Percentiles rank a stretch among this genome's conserved stretches.
Evolutionary conservation across 2,113 vertebrate species (phyloP).

Genomic region (Sander lucioperca): DNA sequence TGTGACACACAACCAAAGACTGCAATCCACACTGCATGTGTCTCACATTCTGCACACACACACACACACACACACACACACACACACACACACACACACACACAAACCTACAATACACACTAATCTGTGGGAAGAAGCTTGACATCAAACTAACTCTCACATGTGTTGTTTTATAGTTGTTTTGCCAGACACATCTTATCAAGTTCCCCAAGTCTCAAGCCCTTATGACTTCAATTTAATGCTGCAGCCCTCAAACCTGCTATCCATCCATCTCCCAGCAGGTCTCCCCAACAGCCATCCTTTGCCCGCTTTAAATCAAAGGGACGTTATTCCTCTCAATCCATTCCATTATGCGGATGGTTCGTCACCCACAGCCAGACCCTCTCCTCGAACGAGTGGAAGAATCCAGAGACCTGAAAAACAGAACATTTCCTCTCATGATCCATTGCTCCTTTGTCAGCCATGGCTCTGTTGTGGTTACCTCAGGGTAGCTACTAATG

Average conservation of each 20-base stretch:
- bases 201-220: neutral
- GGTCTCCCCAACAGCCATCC: conserved; percentile 7
- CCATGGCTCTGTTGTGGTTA: conserved; percentile 71
- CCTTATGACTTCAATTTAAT: conserved; percentile 32
- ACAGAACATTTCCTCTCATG: conserved; percentile 62
- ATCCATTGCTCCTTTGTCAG: conserved; percentile 60
- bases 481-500: conserved; percentile 58
- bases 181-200: conserved; percentile 34
- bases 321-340: conserved; percentile 38
- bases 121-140: conserved; percentile 14
- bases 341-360: neutral
- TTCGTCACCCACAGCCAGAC: conserved; percentile 29
- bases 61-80: conserved; percentile 33
- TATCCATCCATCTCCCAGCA: conserved; percentile 32
- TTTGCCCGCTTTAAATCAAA: conserved; percentile 6
- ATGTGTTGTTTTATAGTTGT: conserved; percentile 39
- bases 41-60: conserved; percentile 33
- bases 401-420: conserved; percentile 63
- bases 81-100: conserved; percentile 38
- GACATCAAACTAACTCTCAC: conserved; percentile 27
- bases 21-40: conserved; percentile 33
- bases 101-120: conserved; percentile 1
- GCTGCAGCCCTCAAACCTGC: neutral
- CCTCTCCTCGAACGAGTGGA: conserved; percentile 22
- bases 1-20: conserved; percentile 63